Base-by-base conservation (phyloP, 2,888 invertebrate species). In the Xestia c-nigrum region DNA sequence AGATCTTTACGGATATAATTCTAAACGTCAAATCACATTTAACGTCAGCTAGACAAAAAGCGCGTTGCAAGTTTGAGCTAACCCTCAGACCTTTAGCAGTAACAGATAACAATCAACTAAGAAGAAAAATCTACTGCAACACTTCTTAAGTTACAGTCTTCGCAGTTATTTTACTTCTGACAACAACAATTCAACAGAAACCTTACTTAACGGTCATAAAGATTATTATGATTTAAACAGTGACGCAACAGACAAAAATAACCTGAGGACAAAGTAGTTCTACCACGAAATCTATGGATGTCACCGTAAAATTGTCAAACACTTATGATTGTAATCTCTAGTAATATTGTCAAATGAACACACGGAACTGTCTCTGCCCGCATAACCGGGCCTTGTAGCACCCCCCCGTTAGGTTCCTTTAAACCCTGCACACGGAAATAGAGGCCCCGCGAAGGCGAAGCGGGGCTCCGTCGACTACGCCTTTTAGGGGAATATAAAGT, bases 71-170 rank as follows among this genome's bases (percentile, higher is more conserved):
- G 24, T 55, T 9, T 38, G 38, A 55, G 21, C n/a, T 46, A 46
- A 31, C 7, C 19, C 5, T 55, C 7, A 52, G 38, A 21, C 5
- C n/a, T n/a, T n/a, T 19, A 31, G 16, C n/a, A 12, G 38, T 46
- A 50, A n/a, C 21, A 16, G 63, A 52, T 10, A 31, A 14, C 19
- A n/a, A 40, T 47, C 24, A 64, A 64, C 14, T 5, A 16, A 31
- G 31, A 57, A 76, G n/a, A 24, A 31, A 21, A 31, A 10, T 55
- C 5, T 19, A 46, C 7, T 31, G 5, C 21, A 55, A n/a, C 31
- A 46, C 71, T 31, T 71, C 31, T 55, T n/a, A n/a, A 38, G 31
- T n/a, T 64, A n/a, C 43, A 64, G 43, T 64, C 64, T 64, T 64
- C 21, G 5, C n/a, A 43, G 0, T 43, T n/a, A 63, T 21, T 12